These are phyloP conservation scores for Holotrichia oblita DNA, from an alignment of 1,140 invertebrate genomes.

Conservation along the genomic window DNA sequence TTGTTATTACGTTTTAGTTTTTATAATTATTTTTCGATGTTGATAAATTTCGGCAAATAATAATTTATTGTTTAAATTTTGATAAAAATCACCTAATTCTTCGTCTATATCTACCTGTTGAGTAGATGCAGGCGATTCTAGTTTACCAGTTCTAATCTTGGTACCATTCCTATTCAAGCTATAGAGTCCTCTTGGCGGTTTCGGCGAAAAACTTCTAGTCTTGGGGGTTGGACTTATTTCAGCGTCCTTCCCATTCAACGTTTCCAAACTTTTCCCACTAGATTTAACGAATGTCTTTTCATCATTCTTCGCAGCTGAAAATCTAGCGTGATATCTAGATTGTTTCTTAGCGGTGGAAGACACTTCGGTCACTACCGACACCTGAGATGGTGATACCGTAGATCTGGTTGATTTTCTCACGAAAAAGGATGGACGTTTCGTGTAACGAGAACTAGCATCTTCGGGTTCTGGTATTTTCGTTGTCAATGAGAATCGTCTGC, in stretches of 20 bases:
- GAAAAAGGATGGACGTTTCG: constrained; percentile 41
- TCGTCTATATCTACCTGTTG: too few relatives aligned
- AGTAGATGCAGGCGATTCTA: constrained; percentile 10
- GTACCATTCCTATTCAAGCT: constrained; percentile 41
- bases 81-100: too few relatives aligned
- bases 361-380: constrained; percentile 28
- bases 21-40: too few relatives aligned
- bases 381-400: constrained; percentile 40
- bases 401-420: constrained; percentile 45
- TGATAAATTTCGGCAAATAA: too few relatives aligned
- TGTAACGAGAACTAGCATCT: constrained; percentile 16
- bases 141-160: constrained; percentile 22
- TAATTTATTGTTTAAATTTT: too few relatives aligned
- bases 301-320: constrained; percentile 24
- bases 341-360: constrained; percentile 24
- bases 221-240: constrained; percentile 2
- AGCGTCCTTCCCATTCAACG: not conserved
- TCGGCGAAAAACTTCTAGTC: constrained; percentile 41
- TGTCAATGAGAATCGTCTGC: constrained; percentile 48
- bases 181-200: constrained; percentile 46
- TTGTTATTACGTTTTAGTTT: too few relatives aligned
- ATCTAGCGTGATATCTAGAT: constrained; percentile 49
- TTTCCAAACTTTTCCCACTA: not conserved
- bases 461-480: constrained; percentile 46
- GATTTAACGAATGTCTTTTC: not conserved